Percentiles rank a stretch among this genome's conserved stretches.
Conservation (phyloP, 2,797 vertebrate genomes). For the Cirrhinus mrigala region DNA sequence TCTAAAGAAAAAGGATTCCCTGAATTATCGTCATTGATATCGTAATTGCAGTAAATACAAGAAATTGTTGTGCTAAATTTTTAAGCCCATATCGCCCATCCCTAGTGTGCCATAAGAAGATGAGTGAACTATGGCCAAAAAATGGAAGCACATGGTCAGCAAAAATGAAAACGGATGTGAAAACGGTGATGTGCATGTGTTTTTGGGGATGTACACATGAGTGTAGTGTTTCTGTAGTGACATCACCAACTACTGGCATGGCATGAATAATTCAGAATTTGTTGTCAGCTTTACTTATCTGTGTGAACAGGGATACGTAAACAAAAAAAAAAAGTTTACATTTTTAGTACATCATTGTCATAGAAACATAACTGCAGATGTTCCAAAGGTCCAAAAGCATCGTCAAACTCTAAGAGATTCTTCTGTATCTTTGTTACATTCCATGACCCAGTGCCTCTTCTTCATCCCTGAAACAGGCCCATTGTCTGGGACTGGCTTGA, state of each 20-base stretch:
- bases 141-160: too few relatives aligned
- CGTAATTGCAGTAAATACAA: too few relatives aligned
- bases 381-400: slow-evolving; percentile 28
- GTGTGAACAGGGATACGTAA: too few relatives aligned
- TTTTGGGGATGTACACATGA: neutral
- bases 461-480: slow-evolving; percentile 65
- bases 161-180: neutral
- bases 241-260: neutral
- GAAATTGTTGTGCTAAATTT: too few relatives aligned
- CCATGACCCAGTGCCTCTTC: slow-evolving; percentile 54
- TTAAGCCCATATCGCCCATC: too few relatives aligned
- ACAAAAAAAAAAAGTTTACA: too few relatives aligned
- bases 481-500: slow-evolving; percentile 65
- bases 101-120: neutral
- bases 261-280: neutral
- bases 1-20: too few relatives aligned
- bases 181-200: neutral
- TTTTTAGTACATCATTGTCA: too few relatives aligned
- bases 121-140: neutral
- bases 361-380: too few relatives aligned
- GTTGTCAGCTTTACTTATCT: too few relatives aligned
- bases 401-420: slow-evolving; percentile 49
- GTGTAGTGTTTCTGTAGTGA: neutral
- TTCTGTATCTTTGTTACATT: slow-evolving; percentile 48
- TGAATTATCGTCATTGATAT: neutral